Percentiles rank a stretch among this genome's conserved stretches.
Conservation (phyloP, 2,113 vertebrate genomes). For the Odocoileus hemionus region DNA sequence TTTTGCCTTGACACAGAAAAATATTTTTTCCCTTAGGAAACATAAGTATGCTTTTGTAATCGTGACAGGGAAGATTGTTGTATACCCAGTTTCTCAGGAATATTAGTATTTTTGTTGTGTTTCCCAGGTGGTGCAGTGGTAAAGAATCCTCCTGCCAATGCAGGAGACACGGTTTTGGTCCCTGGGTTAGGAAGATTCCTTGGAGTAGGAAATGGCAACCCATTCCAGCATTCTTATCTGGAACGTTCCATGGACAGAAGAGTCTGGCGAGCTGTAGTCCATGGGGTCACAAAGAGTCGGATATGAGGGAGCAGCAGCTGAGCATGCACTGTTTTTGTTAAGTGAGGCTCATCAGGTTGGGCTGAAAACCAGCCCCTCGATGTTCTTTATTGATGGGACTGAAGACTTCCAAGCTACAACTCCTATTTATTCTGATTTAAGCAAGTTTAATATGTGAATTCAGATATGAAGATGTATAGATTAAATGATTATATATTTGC, state of each 20-base stretch:
- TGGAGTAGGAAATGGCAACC: background rate
- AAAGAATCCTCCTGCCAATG: background rate
- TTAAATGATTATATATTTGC: constrained; percentile 8
- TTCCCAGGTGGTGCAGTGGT: background rate
- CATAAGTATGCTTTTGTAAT: background rate
- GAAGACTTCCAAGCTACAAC: background rate
- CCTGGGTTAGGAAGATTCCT: background rate
- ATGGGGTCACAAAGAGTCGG: background rate
- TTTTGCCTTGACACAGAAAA: background rate
- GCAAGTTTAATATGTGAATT: background rate
- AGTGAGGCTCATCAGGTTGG: background rate
- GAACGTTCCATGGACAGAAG: background rate
- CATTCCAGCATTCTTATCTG: background rate
- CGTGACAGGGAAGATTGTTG: background rate
- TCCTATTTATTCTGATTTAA: background rate
- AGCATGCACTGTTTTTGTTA: background rate
- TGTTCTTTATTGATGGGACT: background rate
- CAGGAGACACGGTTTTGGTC: background rate
- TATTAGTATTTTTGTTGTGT: constrained; percentile 21
- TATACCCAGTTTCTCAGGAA: background rate
- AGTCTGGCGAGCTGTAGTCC: background rate
- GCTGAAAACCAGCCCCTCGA: background rate
- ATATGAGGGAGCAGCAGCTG: background rate
- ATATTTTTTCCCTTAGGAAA: background rate
- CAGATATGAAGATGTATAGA: background rate